phyloP scores from a whole-genome alignment of 2,888 invertebrate species.

The Xestia xanthographa region DNA sequence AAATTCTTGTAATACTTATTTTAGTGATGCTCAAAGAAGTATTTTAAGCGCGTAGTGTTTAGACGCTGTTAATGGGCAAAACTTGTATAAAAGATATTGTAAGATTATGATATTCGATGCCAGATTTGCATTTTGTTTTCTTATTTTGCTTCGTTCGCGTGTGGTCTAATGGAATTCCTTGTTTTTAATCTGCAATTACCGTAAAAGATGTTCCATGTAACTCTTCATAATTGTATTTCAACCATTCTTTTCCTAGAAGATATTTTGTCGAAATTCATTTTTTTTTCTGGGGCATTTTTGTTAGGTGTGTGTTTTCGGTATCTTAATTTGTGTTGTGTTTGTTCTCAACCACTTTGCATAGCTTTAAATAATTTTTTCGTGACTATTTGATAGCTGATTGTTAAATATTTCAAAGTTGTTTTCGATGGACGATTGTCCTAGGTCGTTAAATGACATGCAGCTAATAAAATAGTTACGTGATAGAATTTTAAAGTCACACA shows the following conservation, averaged over 20 bases:
- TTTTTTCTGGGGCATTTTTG: slow-evolving; percentile 18
- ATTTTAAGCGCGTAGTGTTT: slow-evolving; percentile 87
- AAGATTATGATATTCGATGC: slow-evolving; percentile 79
- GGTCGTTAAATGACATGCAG: slow-evolving; percentile 35
- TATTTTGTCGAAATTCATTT: slow-evolving; percentile 15
- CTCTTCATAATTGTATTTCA: slow-evolving; percentile 2
- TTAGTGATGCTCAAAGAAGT: slow-evolving; percentile 89
- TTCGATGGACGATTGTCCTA: slow-evolving; percentile 14
- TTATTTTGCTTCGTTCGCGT: slow-evolving; percentile 49
- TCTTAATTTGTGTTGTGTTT: neutral
- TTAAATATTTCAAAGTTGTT: slow-evolving; percentile 14
- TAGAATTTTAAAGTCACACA: slow-evolving; percentile 19
- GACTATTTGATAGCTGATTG: slow-evolving; percentile 28
- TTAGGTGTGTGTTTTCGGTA: neutral
- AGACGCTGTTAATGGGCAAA: slow-evolving; percentile 83
- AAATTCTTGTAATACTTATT: slow-evolving; percentile 79
- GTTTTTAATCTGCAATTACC: slow-evolving; percentile 32
- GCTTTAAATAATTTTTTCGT: slow-evolving; percentile 25
- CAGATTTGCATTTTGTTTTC: slow-evolving; percentile 84
- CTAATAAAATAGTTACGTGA: slow-evolving; percentile 39
- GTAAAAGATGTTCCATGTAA: neutral
- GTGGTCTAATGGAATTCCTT: slow-evolving; percentile 61
- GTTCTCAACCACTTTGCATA: neutral
- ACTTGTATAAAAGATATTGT: slow-evolving; percentile 75
- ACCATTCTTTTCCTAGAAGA: slow-evolving; percentile 12